phyloP scores from a whole-genome alignment of 2,113 vertebrate genomes.

The Oriolus oriolus region DNA sequence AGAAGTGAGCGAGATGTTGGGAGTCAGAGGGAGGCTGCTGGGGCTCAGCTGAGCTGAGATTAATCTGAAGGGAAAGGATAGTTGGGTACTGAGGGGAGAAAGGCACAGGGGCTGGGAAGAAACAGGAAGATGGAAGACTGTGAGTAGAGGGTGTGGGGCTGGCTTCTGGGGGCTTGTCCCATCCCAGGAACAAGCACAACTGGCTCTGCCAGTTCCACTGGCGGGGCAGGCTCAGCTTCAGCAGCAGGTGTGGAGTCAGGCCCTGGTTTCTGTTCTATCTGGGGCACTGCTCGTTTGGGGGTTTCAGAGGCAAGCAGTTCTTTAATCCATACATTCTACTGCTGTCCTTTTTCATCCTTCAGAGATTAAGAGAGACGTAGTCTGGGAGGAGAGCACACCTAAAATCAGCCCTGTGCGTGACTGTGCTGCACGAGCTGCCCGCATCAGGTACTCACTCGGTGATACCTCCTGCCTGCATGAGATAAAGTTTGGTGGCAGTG shows the following conservation, averaged over 20 bases:
- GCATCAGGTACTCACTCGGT: fast-evolving
- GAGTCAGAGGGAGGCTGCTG: not conserved
- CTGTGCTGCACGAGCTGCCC: not conserved
- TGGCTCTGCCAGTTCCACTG: not conserved
- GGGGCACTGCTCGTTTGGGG: not conserved
- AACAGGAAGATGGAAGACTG: not conserved
- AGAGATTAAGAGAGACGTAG: not conserved
- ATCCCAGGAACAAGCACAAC: not conserved
- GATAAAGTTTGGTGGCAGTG: not conserved
- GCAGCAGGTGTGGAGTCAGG: not conserved
- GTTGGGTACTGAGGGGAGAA: not conserved
- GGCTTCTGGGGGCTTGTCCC: not conserved
- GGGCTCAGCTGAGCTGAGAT: not conserved
- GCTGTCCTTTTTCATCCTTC: not conserved
- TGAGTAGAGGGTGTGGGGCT: not conserved
- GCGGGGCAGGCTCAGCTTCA: not conserved
- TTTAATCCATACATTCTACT: not conserved
- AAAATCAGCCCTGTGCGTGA: not conserved
- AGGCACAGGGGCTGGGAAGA: not conserved
- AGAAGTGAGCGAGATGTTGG: not conserved
- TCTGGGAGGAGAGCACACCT: not conserved
- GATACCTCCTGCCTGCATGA: not conserved
- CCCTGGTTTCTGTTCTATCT: not conserved
- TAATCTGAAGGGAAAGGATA: not conserved
- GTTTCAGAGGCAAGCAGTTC: not conserved